These are phyloP conservation scores for Metalampra italica DNA, from an alignment of 2,888 invertebrate species.

Conservation along the genomic window DNA sequence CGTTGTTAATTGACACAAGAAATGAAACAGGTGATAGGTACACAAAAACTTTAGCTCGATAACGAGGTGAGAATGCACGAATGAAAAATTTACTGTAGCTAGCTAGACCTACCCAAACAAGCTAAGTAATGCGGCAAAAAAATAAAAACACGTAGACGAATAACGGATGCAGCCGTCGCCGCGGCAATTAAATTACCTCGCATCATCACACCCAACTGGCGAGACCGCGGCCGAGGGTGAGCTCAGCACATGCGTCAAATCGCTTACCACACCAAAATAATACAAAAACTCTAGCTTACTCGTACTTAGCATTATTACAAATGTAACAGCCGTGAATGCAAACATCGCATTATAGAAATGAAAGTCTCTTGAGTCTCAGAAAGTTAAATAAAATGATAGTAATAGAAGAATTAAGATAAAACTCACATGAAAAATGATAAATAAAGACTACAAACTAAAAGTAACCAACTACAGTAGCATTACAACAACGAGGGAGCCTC, in stretches of 20 bases:
- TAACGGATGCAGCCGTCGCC: constrained; percentile 38
- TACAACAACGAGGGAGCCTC: too few species aligned
- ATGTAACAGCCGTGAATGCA: background rate
- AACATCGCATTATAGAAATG: background rate
- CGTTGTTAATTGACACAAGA: too few species aligned
- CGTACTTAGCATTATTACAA: constrained; percentile 9
- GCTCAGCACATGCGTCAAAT: constrained; percentile 19
- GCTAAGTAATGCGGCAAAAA: constrained; percentile 17
- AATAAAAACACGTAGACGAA: constrained; percentile 22
- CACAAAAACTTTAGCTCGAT: background rate
- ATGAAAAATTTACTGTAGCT: background rate
- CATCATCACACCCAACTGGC: constrained; percentile 47
- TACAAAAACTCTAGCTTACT: background rate
- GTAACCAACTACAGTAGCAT: too few species aligned
- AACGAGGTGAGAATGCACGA: background rate
- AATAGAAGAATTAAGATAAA: too few species aligned
- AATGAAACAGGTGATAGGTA: background rate
- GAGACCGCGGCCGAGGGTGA: constrained; percentile 18
- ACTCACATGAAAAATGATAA: too few species aligned
- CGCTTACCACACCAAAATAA: constrained; percentile 18
- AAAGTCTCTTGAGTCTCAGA: background rate
- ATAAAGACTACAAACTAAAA: too few species aligned
- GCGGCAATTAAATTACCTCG: constrained; percentile 68
- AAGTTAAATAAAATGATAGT: background rate
- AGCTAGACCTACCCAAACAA: background rate